Conservation (phyloP, 2,797 vertebrate genomes). For the Onychomys arenicola region DNA sequence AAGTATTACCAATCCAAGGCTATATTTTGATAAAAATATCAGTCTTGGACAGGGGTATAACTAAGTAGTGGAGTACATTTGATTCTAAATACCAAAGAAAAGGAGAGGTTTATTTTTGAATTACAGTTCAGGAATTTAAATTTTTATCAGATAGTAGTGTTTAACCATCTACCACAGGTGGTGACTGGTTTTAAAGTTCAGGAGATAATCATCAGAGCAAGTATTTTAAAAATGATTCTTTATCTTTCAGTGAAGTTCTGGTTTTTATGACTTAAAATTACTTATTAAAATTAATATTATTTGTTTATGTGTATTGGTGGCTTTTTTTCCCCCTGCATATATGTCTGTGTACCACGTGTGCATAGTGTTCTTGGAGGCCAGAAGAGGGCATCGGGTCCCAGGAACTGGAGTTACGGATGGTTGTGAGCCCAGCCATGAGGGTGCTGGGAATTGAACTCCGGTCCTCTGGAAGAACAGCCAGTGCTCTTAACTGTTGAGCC, state of each 20-base stretch:
- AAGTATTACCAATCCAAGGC: not conserved
- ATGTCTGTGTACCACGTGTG: not conserved
- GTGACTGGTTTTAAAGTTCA: constrained; percentile 29
- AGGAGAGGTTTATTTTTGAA: not conserved
- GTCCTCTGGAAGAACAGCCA: not conserved
- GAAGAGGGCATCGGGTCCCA: not conserved
- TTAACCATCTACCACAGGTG: not conserved
- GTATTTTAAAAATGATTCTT: constrained; percentile 48
- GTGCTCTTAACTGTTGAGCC: not conserved
- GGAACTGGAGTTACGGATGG: not conserved
- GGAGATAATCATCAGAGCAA: constrained; percentile 11
- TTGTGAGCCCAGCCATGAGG: not conserved
- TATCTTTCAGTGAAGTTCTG: constrained; percentile 29
- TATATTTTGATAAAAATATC: constrained; percentile 36
- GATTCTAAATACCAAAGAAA: not conserved
- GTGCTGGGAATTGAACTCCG: not conserved
- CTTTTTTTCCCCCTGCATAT: not conserved
- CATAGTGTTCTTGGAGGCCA: not conserved
- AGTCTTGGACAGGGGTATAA: not conserved
- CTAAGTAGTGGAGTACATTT: not conserved
- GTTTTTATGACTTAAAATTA: constrained; percentile 54
- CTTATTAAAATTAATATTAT: not conserved
- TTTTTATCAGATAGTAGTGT: not conserved
- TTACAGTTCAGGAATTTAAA: not conserved
- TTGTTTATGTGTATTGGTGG: not conserved